Evolutionary conservation across 2,113 vertebrate species (phyloP), one percentile per base, ranked within the genome.

Genomic region (Indicator indicator): DNA sequence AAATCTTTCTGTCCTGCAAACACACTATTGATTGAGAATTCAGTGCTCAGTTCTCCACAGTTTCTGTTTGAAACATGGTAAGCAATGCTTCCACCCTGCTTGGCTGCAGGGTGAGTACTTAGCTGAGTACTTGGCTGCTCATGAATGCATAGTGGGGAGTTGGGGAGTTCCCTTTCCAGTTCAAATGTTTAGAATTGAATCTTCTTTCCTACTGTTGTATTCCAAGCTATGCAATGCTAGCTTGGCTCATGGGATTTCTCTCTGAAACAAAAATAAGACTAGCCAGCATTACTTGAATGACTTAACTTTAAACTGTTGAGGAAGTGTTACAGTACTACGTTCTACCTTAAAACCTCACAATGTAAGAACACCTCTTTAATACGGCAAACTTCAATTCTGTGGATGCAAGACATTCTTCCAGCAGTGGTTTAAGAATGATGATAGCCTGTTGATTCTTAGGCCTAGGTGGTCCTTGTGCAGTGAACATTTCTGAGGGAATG

Each of bases 81-180:
- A 83, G 27, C n/a, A 63, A 1, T 24, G 15, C 28, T 63, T 40
- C 32, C 67, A 0, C 42, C 46, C 60, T 74, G n/a, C n/a, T n/a
- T n/a, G n/a, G n/a, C n/a, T n/a, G n/a, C n/a, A n/a, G n/a, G n/a
- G n/a, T n/a, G n/a, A n/a, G n/a, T n/a, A n/a, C n/a, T n/a, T n/a
- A n/a, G n/a, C n/a, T n/a, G n/a, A 44, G 28, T 54, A 50, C 14
- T 40, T 92, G 69, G 32, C 69, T 0, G 0, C 9, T 64, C 12
- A 5, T 12, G 15, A 68, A 42, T 48, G 18, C 0, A 0, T 40
- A 64, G n/a, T 16, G 6, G 32, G 62, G 38, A 52, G 23, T 52
- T 52, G 50, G 23, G 12, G 50, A 81, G 16, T 76, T 91, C 46
- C 33, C 32, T 91, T 89, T 80, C 68, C 36, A 67, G 36, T 59